Base-by-base conservation (phyloP, 2,888 invertebrate genomes). In the Margaritifera margaritifera region DNA sequence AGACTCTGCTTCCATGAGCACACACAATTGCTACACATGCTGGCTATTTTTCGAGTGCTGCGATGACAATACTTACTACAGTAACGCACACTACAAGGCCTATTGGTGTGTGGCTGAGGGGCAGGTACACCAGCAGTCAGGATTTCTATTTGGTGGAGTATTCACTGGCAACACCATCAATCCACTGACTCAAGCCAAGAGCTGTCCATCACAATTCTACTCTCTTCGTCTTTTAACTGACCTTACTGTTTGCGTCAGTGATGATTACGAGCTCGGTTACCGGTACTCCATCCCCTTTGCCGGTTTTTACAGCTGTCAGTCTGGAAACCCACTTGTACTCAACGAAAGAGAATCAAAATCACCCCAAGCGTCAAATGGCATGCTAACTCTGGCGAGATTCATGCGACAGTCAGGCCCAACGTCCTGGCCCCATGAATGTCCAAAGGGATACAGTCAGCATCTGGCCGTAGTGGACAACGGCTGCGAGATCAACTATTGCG, bases 61-160 rank as follows among this genome's bases (percentile, higher is more conserved):
- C 63, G 19, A 75, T 51, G 65, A 77, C 57, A 64, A 69, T 11
- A 68, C 73, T 3, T 68, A 75, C 55, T 64, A 59, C 53, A 77
- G 76, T 27, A 57, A 59, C 5, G 83, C 84, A 4, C 69, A 62
- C 11, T 83, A 81, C 68, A 60, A 63, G 31, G 75, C 80, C 4
- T 83, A 79, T 71, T 86, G 85, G 86, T 86, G 86, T 63, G 80
- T 78, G 1, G 80, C 83, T 6, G 74, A 67, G 18, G 80, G 76
- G 0, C 53, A 66, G 18, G 80, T 78, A 0, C 31, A 61, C 8
- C 64, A 69, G 4, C 62, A 78, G 18, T 71, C 79, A 5, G 86
- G 85, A 0, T 85, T 78, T 64, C 68, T 84, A 8, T 86, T 86
- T 70, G 86, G 86, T n/a, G 86, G 86, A 0, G 57, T 84, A 25